Conservation (phyloP, 2,888 invertebrate genomes). For the Microplitis manilae region DNA sequence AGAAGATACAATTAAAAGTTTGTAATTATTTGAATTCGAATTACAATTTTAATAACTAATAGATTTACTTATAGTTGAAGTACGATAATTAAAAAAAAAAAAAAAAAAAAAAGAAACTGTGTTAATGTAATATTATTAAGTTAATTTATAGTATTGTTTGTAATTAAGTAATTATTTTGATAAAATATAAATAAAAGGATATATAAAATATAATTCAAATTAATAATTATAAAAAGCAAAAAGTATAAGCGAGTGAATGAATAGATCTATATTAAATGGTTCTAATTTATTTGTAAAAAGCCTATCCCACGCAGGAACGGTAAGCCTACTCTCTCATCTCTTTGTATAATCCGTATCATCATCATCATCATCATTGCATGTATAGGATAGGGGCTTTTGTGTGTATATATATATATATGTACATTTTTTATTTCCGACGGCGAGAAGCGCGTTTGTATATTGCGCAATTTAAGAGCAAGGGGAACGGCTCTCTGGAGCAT, state of each 20-base stretch:
- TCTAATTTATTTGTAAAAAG: neutral
- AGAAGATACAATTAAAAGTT: neutral
- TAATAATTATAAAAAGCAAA: neutral
- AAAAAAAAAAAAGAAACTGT: neutral
- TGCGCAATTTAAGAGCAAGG: constrained; percentile 38
- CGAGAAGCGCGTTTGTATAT: constrained; percentile 29
- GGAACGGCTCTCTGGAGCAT: constrained; percentile 11
- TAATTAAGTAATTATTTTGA: neutral
- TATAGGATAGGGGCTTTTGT: neutral
- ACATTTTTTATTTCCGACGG: neutral
- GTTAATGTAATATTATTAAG: too few species aligned
- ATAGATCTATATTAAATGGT: neutral
- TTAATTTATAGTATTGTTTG: neutral
- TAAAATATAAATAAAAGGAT: neutral
- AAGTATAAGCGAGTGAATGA: neutral
- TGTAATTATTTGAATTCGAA: neutral
- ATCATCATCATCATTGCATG: neutral
- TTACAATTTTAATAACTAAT: neutral
- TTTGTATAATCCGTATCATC: neutral
- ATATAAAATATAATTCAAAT: neutral
- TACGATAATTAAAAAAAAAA: neutral
- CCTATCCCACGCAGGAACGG: neutral
- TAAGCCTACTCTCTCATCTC: neutral
- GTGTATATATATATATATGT: neutral
- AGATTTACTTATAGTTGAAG: neutral